Conservation (phyloP, 2,888 invertebrate species). For the Nebria brevicollis region DNA sequence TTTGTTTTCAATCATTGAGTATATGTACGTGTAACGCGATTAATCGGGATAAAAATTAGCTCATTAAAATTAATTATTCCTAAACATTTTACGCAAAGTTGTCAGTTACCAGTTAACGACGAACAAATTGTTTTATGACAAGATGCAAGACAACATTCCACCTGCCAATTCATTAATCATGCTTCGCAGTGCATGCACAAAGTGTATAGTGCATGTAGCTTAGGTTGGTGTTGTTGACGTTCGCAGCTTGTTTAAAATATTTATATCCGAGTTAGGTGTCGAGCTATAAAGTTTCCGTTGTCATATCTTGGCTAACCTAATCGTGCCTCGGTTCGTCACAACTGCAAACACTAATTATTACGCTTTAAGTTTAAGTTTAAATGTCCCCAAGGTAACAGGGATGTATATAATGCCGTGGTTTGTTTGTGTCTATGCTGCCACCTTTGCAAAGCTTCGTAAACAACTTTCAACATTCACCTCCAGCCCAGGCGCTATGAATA, state of each 20-base stretch:
- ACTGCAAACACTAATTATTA: conserved; percentile 27
- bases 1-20: too few relatives aligned
- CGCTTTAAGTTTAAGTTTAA: conserved; percentile 18
- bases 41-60: too few relatives aligned
- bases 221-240: background rate
- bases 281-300: conserved; percentile 9
- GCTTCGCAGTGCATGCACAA: background rate
- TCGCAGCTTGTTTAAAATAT: conserved; percentile 6
- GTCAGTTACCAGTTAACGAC: background rate
- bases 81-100: background rate
- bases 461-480: background rate
- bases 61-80: background rate
- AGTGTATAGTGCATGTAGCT: background rate
- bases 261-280: conserved; percentile 9
- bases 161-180: conserved; percentile 14
- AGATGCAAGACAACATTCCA: background rate
- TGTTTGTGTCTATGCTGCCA: background rate
- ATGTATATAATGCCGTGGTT: background rate
- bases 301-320: conserved; percentile 10
- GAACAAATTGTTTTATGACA: conserved; percentile 18
- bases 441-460: background rate
- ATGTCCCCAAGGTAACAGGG: conserved; percentile 8
- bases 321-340: conserved; percentile 9
- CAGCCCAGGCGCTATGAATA: background rate
- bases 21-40: too few relatives aligned